Evolutionary conservation across 2,797 vertebrate genomes (phyloP).

Genomic region (Spondyliosoma cantharus): DNA sequence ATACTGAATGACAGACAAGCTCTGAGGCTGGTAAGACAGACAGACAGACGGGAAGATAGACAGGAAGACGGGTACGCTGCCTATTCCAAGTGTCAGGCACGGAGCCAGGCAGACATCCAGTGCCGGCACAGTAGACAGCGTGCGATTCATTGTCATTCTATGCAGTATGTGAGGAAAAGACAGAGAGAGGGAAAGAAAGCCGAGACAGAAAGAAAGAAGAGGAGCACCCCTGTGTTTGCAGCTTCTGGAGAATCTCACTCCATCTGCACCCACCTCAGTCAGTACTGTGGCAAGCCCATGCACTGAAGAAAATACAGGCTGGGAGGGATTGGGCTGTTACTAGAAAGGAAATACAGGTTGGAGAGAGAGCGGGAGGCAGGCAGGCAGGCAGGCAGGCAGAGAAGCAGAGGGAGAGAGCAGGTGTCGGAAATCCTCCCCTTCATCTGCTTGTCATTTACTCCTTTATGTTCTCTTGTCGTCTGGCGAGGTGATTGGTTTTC

Average conservation of each 20-base stretch:
- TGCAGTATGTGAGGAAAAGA: constrained; percentile 56
- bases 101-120: constrained; percentile 69
- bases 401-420: constrained; percentile 75
- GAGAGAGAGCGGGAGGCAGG: constrained; percentile 30
- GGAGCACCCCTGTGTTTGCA: constrained; percentile 51
- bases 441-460: constrained; percentile 82
- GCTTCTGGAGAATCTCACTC: constrained; percentile 62
- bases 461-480: constrained; percentile 70
- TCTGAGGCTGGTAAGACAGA: constrained; percentile 55
- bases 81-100: constrained; percentile 68
- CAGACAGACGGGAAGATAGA: constrained; percentile 25
- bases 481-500: constrained; percentile 76
- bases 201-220: constrained; percentile 30
- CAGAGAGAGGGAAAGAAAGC: constrained; percentile 44
- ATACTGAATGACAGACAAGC: constrained; percentile 64
- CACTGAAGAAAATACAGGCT: constrained; percentile 47
- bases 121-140: constrained; percentile 54
- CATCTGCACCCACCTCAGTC: constrained; percentile 60
- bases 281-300: constrained; percentile 45
- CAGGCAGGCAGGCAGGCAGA: constrained; percentile 37
- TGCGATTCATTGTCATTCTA: constrained; percentile 75
- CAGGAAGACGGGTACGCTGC: constrained; percentile 54
- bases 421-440: constrained; percentile 80
- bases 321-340: constrained; percentile 47
- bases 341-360: constrained; percentile 69